phyloP scores from a whole-genome alignment of 2,113 vertebrate species.

The cat (Felis catus) region F.catus_Fca126_mat1.0 CM031420.1:8463501-8464000 shows the following conservation, averaged over 20 bases:
- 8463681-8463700: not conserved
- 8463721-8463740: not conserved
- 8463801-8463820: not conserved
- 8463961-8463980: not conserved
- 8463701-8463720: not conserved
- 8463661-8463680: not conserved
- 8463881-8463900: not conserved
- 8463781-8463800: not conserved
- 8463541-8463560: not conserved
- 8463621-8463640: not conserved
- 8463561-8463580: not conserved
- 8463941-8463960: not conserved
- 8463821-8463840: not conserved
- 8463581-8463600: not conserved
- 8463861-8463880: not conserved
- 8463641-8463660: not conserved
- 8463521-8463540: not conserved
- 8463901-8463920: not conserved
- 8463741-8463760: not conserved
- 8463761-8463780: not conserved
- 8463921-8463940: not conserved
- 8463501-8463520: not conserved
- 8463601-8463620: not conserved
- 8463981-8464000: not conserved
- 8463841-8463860: not conserved